Evolutionary conservation across 2,888 invertebrate species (phyloP).

Genomic region (Dendrolimus pini): DNA sequence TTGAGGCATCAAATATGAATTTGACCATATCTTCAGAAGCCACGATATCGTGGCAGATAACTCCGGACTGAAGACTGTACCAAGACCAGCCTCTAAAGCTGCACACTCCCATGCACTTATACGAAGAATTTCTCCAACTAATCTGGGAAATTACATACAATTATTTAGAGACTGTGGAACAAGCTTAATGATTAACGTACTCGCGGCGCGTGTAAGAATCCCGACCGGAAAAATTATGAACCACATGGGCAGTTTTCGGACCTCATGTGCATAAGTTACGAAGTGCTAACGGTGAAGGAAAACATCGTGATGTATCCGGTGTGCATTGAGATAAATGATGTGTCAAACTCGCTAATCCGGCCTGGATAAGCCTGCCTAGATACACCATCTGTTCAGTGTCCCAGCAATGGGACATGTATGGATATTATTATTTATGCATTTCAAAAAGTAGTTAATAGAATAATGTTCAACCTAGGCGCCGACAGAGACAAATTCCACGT

Average conservation of each 20-base stretch:
- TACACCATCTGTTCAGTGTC: too few relatives aligned
- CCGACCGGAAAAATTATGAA: neutral
- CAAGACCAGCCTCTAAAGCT: slow-evolving; percentile 79
- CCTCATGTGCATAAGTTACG: too few relatives aligned
- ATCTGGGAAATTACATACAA: slow-evolving; percentile 46
- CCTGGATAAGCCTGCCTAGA: neutral
- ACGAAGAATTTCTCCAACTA: slow-evolving; percentile 83
- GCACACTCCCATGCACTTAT: slow-evolving; percentile 86
- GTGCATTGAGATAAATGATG: too few relatives aligned
- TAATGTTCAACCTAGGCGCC: too few relatives aligned
- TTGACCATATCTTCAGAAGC: slow-evolving; percentile 87
- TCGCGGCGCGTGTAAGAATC: too few relatives aligned
- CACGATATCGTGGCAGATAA: slow-evolving; percentile 86
- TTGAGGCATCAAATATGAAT: slow-evolving; percentile 81
- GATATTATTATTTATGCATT: too few relatives aligned
- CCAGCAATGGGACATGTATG: too few relatives aligned
- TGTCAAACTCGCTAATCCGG: too few relatives aligned
- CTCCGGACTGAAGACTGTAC: slow-evolving; percentile 85
- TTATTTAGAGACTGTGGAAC: neutral
- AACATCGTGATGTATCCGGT: too few relatives aligned
- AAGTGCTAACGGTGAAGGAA: too few relatives aligned
- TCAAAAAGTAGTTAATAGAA: too few relatives aligned
- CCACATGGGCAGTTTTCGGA: neutral
- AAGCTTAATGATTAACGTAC: neutral
- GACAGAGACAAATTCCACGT: too few relatives aligned